These are phyloP conservation scores for Chondrilla cf. caribensis DNA, from an alignment of 37 sponge, comb jelly and placozoan species.

Conservation along the genomic window DNA sequence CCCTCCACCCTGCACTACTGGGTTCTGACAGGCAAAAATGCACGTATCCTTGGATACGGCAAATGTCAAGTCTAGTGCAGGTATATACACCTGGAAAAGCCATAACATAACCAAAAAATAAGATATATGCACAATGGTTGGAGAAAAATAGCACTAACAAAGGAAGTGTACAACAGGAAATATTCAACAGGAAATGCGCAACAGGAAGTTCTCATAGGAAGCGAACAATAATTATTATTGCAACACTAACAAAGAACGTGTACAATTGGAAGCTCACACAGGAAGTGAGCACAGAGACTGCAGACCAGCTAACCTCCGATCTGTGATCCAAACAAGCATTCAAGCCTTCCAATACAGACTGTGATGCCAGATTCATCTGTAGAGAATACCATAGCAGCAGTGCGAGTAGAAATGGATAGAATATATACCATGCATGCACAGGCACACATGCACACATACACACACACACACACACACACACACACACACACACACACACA, in stretches of 20 bases:
- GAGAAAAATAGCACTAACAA: not conserved
- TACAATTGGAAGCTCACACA: no score
- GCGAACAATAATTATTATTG: no score
- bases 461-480: not conserved
- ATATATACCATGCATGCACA: not conserved
- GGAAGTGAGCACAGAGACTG: no score
- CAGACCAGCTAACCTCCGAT: conserved; percentile 78
- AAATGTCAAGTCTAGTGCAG: conserved; percentile 84
- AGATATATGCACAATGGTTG: not conserved
- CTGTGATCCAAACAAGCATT: conserved; percentile 98
- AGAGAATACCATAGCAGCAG: not conserved
- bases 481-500: no score
- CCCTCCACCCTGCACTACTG: conserved; percentile 90
- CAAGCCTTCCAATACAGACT: conserved; percentile 95
- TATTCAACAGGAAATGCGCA: not conserved
- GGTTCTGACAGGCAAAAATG: conserved; percentile 99
- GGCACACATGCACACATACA: no score
- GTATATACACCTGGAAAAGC: conserved; percentile 73
- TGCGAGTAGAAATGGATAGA: not conserved
- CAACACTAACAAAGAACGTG: no score
- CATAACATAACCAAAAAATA: not conserved
- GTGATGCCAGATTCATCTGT: conserved; percentile 98
- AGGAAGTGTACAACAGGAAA: no score
- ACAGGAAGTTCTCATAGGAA: no score
- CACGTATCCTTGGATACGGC: conserved; percentile 56